phyloP scores from a whole-genome alignment of 2,888 invertebrate genomes.

The Andrena camellia region DNA sequence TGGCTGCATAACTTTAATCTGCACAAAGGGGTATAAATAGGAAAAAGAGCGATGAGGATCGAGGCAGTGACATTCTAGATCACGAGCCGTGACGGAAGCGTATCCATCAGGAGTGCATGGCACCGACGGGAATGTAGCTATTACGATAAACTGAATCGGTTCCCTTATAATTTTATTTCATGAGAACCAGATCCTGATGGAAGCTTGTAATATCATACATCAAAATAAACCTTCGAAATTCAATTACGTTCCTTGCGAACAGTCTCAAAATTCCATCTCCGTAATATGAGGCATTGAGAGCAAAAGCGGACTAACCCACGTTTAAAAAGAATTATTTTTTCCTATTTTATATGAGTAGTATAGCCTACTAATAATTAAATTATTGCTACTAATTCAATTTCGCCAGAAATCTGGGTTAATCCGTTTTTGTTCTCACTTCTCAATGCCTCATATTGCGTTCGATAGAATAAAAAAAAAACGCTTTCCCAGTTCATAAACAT shows the following conservation, averaged over 20 bases:
- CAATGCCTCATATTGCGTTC: no score
- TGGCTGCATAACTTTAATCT: conserved; percentile 25
- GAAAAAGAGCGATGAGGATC: conserved; percentile 16
- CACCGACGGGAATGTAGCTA: conserved; percentile 17
- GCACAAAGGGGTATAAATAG: conserved; percentile 20
- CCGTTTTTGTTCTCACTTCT: no score
- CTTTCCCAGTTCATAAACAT: no score
- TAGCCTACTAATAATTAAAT: no score
- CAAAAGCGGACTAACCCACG: no score
- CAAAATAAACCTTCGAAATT: neutral
- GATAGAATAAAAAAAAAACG: no score
- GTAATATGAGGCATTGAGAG: no score
- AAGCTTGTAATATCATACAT: neutral
- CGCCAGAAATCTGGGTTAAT: no score
- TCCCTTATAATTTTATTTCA: neutral
- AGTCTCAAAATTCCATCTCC: no score
- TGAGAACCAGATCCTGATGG: neutral
- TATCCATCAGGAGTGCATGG: neutral
- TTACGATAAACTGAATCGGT: conserved; percentile 10
- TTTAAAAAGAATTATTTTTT: no score
- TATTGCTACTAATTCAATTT: no score
- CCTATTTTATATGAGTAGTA: no score
- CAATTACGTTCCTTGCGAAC: neutral
- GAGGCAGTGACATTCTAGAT: conserved; percentile 24
- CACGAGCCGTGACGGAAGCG: conserved; percentile 4